phyloP scores from a whole-genome alignment of 2,113 vertebrate genomes.

The Ceuthmochares aereus region DNA sequence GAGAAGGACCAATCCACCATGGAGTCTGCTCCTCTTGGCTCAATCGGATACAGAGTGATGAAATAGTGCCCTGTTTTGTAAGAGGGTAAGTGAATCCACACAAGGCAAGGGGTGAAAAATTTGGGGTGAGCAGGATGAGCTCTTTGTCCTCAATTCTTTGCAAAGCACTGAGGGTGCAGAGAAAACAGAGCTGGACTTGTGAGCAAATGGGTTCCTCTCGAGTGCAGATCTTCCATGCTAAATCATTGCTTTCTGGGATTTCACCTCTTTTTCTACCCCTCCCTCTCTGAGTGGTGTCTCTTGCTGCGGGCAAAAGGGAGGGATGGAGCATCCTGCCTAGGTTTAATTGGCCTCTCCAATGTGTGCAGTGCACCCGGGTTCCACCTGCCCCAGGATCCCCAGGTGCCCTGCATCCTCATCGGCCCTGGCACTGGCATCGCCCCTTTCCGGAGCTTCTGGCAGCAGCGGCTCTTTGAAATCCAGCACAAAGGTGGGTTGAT shows the following conservation, averaged over 20 bases:
- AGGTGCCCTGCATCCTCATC: slow-evolving; percentile 93
- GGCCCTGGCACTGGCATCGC: slow-evolving; percentile 96
- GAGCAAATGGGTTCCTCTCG: background rate
- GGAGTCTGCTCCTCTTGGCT: slow-evolving; percentile 99
- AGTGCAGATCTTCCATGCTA: background rate
- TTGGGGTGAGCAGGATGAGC: background rate
- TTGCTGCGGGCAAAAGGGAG: background rate
- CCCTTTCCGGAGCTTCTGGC: slow-evolving; percentile 98
- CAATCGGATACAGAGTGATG: slow-evolving; percentile 88
- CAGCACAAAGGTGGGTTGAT: slow-evolving; percentile 86
- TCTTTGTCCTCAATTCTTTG: background rate
- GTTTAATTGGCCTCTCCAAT: background rate
- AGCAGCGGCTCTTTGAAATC: slow-evolving; percentile 91
- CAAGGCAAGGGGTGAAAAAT: background rate
- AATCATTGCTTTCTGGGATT: background rate
- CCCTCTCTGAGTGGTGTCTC: background rate
- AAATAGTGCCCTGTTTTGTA: slow-evolving; percentile 95
- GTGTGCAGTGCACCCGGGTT: slow-evolving; percentile 88
- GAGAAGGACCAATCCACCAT: slow-evolving; percentile 91
- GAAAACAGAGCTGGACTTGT: background rate
- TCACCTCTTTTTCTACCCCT: background rate
- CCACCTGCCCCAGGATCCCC: slow-evolving; percentile 91
- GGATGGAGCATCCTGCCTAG: background rate
- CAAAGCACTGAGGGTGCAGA: background rate
- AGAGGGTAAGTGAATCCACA: slow-evolving; percentile 82